Conservation (phyloP, 2,797 vertebrate species). For the Epinephelus awoara region DNA sequence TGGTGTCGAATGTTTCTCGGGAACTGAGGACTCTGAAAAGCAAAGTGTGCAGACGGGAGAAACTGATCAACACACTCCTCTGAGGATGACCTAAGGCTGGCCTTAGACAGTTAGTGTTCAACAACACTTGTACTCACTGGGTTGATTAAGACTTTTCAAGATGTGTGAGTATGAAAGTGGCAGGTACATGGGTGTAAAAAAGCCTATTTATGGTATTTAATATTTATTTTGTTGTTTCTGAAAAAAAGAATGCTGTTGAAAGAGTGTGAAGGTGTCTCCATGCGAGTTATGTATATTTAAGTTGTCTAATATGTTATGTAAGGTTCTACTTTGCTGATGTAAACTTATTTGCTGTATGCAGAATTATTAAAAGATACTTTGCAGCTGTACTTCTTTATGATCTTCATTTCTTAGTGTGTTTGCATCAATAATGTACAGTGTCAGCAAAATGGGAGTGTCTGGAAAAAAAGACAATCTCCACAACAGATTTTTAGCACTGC, state of each 20-base stretch:
- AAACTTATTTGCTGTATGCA: conserved; percentile 48
- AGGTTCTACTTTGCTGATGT: conserved; percentile 35
- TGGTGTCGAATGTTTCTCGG: conserved; percentile 69
- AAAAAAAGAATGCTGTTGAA: conserved; percentile 25
- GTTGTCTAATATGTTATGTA: conserved; percentile 43
- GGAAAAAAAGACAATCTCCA: not conserved
- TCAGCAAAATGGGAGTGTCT: conserved; percentile 1
- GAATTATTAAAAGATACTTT: conserved; percentile 49
- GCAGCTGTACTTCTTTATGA: conserved; percentile 14
- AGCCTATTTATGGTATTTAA: conserved; percentile 84
- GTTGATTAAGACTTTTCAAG: conserved; percentile 54
- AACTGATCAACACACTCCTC: conserved; percentile 16
- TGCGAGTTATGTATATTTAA: conserved; percentile 61
- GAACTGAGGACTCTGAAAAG: conserved; percentile 78
- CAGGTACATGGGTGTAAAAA: conserved; percentile 60
- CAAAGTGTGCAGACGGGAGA: conserved; percentile 63
- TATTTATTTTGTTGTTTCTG: conserved; percentile 81
- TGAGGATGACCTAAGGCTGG: conserved; percentile 54
- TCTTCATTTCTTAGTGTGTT: conserved; percentile 14
- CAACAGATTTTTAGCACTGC: conserved; percentile 5
- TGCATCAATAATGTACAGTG: conserved; percentile 7
- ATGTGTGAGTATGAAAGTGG: conserved; percentile 54
- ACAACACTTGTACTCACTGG: conserved; percentile 26
- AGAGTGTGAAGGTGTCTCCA: conserved; percentile 3
- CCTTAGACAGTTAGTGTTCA: conserved; percentile 22